Evolutionary conservation across 1,140 invertebrate species (phyloP).

Genomic region (Diabrotica virgifera): DNA sequence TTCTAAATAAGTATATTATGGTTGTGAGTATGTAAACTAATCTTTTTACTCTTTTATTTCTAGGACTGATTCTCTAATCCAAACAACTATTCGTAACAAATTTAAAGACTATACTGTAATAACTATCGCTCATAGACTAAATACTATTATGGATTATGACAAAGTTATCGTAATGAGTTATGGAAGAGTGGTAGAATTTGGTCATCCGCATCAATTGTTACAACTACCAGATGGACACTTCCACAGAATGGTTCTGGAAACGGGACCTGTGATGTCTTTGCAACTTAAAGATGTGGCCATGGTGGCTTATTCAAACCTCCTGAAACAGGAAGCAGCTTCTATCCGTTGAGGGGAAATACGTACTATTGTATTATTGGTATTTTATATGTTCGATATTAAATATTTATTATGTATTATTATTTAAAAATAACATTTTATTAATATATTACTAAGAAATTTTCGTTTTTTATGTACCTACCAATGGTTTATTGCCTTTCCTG

Average conservation of each 20-base stretch:
- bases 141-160: slow-evolving; percentile 37
- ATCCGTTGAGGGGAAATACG: background rate
- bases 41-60: slow-evolving; percentile 30
- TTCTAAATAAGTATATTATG: too few relatives aligned
- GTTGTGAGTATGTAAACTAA: too few relatives aligned
- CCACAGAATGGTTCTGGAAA: slow-evolving; percentile 67
- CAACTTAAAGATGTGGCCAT: slow-evolving; percentile 25
- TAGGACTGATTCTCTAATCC: slow-evolving; percentile 58
- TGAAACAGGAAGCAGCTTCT: background rate
- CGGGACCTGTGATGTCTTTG: slow-evolving; percentile 37
- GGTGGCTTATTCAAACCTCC: background rate
- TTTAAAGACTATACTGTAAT: slow-evolving; percentile 65
- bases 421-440: too few relatives aligned
- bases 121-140: slow-evolving; percentile 69
- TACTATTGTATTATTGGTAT: background rate
- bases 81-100: slow-evolving; percentile 57
- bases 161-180: slow-evolving; percentile 46
- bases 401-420: too few relatives aligned
- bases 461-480: too few relatives aligned
- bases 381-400: too few relatives aligned
- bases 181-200: slow-evolving; percentile 45
- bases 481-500: too few relatives aligned
- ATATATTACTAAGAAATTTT: too few relatives aligned
- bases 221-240: slow-evolving; percentile 57
- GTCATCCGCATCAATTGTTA: slow-evolving; percentile 42